Conservation (phyloP, 1,140 invertebrate species). For the Brachionus asplanchnoidis region DNA sequence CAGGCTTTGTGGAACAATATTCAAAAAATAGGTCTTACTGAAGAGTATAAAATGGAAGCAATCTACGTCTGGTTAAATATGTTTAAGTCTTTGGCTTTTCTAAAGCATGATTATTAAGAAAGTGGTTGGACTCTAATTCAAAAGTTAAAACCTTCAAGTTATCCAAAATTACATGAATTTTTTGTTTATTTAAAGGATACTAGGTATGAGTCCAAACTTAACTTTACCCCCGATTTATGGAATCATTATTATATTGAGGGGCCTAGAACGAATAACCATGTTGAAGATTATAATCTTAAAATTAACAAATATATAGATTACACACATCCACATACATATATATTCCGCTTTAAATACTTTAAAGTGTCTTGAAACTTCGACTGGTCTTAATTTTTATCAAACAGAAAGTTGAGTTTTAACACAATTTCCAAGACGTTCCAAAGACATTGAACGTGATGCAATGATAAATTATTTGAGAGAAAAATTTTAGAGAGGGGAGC, state of each 20-base stretch:
- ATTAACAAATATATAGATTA: background rate
- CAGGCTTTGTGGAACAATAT: slow-evolving; percentile 1
- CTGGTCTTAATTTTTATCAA: background rate
- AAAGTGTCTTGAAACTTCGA: background rate
- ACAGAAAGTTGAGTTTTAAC: background rate
- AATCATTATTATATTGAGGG: background rate
- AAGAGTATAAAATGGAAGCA: background rate
- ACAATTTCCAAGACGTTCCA: background rate
- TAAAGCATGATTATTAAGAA: background rate
- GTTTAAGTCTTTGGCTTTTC: background rate
- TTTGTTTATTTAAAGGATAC: background rate
- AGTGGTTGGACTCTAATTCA: background rate
- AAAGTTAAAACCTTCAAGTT: background rate
- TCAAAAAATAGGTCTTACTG: no score
- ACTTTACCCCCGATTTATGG: background rate
- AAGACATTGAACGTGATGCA: background rate
- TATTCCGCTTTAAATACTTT: background rate
- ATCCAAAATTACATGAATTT: background rate
- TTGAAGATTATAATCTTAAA: slow-evolving; percentile 1
- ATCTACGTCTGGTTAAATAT: background rate
- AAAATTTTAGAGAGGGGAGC: background rate
- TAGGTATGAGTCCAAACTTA: background rate
- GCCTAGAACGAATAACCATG: background rate
- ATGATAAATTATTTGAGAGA: background rate
- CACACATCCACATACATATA: background rate